Conservation (phyloP, 2,113 vertebrate species). For the Raja brachyura region DNA sequence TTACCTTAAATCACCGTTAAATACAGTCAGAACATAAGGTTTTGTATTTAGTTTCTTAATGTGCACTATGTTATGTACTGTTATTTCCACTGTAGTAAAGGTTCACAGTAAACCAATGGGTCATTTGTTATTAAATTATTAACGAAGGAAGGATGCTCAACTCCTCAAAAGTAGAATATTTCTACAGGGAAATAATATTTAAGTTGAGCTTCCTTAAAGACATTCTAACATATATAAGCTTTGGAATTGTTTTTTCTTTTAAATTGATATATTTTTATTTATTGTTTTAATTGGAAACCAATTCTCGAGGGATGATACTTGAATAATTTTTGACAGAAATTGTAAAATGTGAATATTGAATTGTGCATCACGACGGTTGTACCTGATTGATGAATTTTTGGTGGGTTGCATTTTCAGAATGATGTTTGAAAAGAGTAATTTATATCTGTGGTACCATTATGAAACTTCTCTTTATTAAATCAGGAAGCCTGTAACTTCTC, state of each 20-base stretch:
- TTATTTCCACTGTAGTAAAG: background rate
- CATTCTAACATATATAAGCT: constrained; percentile 4
- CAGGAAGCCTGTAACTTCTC: background rate
- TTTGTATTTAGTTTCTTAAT: background rate
- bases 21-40: background rate
- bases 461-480: constrained; percentile 16
- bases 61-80: background rate
- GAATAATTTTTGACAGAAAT: constrained; percentile 26
- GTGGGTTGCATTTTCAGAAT: constrained; percentile 34
- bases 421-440: constrained; percentile 22
- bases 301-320: constrained; percentile 1
- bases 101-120: background rate
- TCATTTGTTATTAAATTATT: background rate
- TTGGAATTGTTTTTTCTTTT: background rate
- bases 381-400: constrained; percentile 28
- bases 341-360: constrained; percentile 16
- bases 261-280: background rate
- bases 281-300: background rate
- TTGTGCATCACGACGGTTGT: constrained; percentile 22
- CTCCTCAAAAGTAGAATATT: background rate
- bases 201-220: background rate
- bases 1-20: background rate
- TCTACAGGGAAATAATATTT: background rate
- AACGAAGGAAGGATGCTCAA: background rate
- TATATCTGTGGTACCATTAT: constrained; percentile 24